Percentiles rank a stretch among this genome's conserved stretches.
phyloP scores from a whole-genome alignment of 2,113 vertebrate genomes.

The Morone saxatilis region DNA sequence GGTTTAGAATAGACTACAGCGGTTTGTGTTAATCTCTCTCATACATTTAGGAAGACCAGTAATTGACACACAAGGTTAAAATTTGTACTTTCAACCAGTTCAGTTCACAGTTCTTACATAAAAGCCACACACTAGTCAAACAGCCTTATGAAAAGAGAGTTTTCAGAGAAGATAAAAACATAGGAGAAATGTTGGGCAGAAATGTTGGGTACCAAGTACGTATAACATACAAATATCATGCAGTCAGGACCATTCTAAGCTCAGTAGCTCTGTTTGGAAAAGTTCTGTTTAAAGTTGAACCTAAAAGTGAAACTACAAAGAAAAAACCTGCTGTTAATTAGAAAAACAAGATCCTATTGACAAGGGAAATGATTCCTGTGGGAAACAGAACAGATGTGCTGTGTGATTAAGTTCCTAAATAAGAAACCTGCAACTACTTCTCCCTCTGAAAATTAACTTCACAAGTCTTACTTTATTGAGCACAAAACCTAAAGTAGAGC shows the following conservation, averaged over 20 bases:
- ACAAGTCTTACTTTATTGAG: not conserved
- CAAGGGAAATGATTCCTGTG: constrained; percentile 33
- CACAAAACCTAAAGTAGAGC: not conserved
- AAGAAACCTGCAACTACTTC: constrained; percentile 7
- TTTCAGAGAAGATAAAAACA: not conserved
- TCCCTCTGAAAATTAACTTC: constrained; percentile 3
- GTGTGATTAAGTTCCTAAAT: constrained; percentile 33
- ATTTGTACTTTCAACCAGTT: not conserved
- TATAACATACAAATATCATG: too few relatives aligned
- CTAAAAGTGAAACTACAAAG: not conserved
- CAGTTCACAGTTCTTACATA: not conserved
- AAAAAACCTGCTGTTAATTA: constrained; percentile 33
- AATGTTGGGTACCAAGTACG: not conserved
- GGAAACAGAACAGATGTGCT: constrained; percentile 22
- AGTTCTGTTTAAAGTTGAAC: constrained; percentile 12
- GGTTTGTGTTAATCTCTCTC: too few relatives aligned
- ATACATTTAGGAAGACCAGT: not conserved
- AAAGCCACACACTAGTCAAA: too few relatives aligned
- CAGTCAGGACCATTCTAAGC: not conserved
- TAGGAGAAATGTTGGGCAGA: not conserved
- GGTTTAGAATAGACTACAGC: too few relatives aligned
- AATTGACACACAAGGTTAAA: constrained; percentile 5
- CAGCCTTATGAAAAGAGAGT: not conserved
- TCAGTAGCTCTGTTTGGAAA: not conserved
- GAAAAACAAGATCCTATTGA: constrained; percentile 36